Conservation (phyloP, 2,888 invertebrate species). For the Venustoraphidia nigricollis region DNA sequence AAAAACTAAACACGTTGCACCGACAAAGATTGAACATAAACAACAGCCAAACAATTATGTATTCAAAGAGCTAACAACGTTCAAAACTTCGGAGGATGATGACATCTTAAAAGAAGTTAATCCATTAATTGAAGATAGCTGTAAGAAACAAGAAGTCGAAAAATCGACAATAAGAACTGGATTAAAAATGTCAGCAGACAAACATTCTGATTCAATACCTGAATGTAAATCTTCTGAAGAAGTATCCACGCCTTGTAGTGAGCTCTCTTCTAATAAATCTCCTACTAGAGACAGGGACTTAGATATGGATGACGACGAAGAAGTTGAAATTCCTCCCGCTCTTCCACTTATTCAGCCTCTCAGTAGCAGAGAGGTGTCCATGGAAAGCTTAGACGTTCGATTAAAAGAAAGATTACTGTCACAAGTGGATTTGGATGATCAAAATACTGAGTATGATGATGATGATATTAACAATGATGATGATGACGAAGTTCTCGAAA, state of each 20-base stretch:
- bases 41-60: conserved; percentile 26
- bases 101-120: conserved; percentile 21
- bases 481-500: conserved; percentile 62
- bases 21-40: conserved; percentile 27
- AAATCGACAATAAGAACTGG: conserved; percentile 45
- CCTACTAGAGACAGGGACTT: conserved; percentile 31
- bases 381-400: conserved; percentile 65
- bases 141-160: conserved; percentile 38
- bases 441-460: conserved; percentile 38
- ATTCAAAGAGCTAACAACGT: conserved; percentile 42
- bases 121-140: conserved; percentile 34
- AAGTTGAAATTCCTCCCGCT: conserved; percentile 69
- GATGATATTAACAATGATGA: conserved; percentile 29
- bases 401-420: conserved; percentile 51
- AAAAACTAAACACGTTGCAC: conserved; percentile 41
- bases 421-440: conserved; percentile 19
- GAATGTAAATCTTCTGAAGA: conserved; percentile 23
- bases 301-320: conserved; percentile 64
- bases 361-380: conserved; percentile 66
- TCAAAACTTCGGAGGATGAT: conserved; percentile 38
- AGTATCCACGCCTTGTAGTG: conserved; percentile 6
- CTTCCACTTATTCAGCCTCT: conserved; percentile 63
- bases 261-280: conserved; percentile 16
- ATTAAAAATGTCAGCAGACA: conserved; percentile 28
- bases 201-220: conserved; percentile 19